Percentiles rank a stretch among this genome's conserved stretches.
phyloP scores from a whole-genome alignment of 2,113 vertebrate genomes.

The Syrrhaptes paradoxus region DNA sequence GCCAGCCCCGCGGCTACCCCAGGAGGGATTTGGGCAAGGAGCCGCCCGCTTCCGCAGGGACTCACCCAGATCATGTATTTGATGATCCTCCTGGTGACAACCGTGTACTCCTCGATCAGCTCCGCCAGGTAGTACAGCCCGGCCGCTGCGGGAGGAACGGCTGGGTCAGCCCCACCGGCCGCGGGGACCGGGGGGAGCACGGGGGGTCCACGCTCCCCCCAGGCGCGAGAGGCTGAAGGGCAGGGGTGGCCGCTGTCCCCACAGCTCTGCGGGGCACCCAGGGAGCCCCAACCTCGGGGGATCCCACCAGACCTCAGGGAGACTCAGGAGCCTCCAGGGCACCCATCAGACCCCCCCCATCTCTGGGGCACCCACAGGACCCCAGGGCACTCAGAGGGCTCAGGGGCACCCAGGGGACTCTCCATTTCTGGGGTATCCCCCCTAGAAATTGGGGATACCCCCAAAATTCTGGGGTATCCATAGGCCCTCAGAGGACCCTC shows the following conservation, averaged over 20 bases:
- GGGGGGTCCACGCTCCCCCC: not conserved
- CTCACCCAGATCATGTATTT: slow-evolving; percentile 98
- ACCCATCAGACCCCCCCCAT: not conserved
- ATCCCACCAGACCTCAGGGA: no score
- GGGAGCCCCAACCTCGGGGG: not conserved
- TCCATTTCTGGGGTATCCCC: no score
- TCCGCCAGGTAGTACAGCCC: slow-evolving; percentile 96
- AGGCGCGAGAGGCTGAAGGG: not conserved
- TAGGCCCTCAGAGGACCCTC: no score
- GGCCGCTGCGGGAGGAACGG: slow-evolving; percentile 77
- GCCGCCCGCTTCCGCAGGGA: fast-evolving
- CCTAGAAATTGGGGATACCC: no score
- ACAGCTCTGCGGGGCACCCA: not conserved
- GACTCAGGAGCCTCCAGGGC: not conserved
- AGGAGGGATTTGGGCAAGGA: not conserved
- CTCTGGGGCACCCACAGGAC: not conserved
- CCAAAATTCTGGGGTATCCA: not conserved
- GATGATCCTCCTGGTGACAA: slow-evolving; percentile 92
- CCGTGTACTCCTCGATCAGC: slow-evolving; percentile 95
- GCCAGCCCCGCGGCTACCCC: no score
- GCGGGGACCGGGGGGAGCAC: not conserved
- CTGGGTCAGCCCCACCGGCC: not conserved
- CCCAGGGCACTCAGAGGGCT: not conserved
- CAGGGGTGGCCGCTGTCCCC: not conserved
- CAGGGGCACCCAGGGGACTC: no score